phyloP scores from a whole-genome alignment of 2,797 vertebrate species.

The Tarsius wallacei region DNA sequence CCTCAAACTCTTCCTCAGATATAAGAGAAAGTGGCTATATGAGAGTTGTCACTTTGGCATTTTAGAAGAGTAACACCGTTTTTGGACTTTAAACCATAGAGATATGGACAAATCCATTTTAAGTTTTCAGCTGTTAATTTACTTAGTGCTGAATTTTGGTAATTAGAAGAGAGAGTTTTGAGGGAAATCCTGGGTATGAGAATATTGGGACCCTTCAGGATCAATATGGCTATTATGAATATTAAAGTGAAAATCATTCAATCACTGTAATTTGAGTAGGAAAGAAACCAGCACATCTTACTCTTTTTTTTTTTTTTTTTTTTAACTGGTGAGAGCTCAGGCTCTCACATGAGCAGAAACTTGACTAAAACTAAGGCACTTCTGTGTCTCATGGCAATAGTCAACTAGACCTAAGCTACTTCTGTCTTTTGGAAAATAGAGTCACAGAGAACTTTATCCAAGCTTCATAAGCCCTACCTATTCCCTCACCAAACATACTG shows the following conservation, averaged over 20 bases:
- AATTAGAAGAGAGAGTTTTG: not conserved
- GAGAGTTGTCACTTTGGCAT: not conserved
- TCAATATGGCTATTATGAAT: not conserved
- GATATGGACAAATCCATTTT: slow-evolving; percentile 1
- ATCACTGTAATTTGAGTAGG: not conserved
- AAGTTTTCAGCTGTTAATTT: slow-evolving; percentile 35
- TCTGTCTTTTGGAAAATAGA: not conserved
- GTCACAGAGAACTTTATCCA: not conserved
- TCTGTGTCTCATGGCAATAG: not conserved
- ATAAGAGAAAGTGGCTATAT: not conserved
- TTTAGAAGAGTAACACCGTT: slow-evolving; percentile 31
- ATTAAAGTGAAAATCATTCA: not conserved
- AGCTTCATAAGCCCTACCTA: not conserved
- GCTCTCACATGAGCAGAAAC: not conserved
- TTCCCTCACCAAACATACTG: not conserved
- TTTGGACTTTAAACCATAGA: slow-evolving; percentile 33
- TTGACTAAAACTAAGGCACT: not conserved
- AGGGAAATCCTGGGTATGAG: not conserved
- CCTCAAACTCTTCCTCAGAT: not conserved
- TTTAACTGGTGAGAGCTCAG: not conserved
- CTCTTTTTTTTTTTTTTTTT: too few relatives aligned
- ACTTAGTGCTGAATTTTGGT: slow-evolving; percentile 38
- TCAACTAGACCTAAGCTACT: not conserved
- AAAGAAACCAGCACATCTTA: slow-evolving; percentile 43
- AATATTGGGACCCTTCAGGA: not conserved